These are phyloP conservation scores for Spheniscus mendiculus DNA, from an alignment of 2,113 vertebrate genomes.

Conservation along the genomic window DNA sequence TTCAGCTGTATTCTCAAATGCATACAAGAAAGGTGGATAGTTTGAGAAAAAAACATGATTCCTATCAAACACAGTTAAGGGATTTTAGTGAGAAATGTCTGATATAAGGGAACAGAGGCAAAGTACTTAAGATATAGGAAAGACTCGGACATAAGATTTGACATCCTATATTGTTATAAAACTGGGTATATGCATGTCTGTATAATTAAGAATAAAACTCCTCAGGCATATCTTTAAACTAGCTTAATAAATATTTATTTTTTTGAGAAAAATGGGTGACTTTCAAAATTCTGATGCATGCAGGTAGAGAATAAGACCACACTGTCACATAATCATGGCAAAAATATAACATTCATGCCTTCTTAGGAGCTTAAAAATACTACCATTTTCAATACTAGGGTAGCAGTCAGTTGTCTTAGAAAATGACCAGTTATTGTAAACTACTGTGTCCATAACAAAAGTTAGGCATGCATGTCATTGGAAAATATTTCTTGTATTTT, in stretches of 20 bases:
- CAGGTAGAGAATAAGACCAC: neutral
- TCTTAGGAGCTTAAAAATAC: neutral
- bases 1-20: neutral
- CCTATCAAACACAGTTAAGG: neutral
- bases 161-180: too few species aligned
- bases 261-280: neutral
- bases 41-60: neutral
- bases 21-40: neutral
- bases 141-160: too few species aligned
- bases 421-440: neutral
- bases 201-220: too few species aligned
- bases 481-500: neutral
- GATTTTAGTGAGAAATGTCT: neutral
- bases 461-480: rapidly evolving
- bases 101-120: neutral
- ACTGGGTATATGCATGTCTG: too few species aligned
- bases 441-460: neutral
- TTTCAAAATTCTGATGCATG: neutral
- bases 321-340: neutral
- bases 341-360: rapidly evolving
- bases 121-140: too few species aligned
- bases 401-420: neutral
- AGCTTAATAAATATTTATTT: neutral
- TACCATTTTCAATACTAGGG: neutral
- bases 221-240: neutral